A percentile compares a stretch with the other conserved stretches of the same genome.
These are phyloP conservation scores for Pantala flavescens DNA, from an alignment of 1,140 invertebrate species.

Conservation along the genomic window DNA sequence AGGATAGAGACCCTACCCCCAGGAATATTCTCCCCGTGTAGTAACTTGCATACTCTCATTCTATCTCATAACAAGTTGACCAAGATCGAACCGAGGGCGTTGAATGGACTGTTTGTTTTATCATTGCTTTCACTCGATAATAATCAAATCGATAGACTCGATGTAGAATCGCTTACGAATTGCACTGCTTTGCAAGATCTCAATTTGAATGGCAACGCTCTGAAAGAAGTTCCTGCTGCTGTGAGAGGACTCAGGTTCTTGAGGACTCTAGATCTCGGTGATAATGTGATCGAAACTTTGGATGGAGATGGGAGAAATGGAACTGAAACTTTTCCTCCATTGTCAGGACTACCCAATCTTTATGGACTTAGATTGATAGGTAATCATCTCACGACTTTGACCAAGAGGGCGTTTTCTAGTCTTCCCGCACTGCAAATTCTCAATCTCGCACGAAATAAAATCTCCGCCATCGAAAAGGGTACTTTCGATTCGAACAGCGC, in stretches of 20 bases:
- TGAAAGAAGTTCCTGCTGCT: conserved; percentile 60
- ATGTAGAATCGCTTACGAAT: conserved; percentile 71
- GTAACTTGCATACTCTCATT: conserved; percentile 69
- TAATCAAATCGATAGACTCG: conserved; percentile 62
- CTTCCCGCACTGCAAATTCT: conserved; percentile 72
- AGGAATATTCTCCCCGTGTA: conserved; percentile 69
- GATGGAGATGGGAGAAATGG: conserved; percentile 40
- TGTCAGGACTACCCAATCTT: conserved; percentile 61
- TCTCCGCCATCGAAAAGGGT: conserved; percentile 67
- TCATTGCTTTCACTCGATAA: conserved; percentile 67
- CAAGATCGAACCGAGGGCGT: conserved; percentile 59
- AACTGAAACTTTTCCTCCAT: conserved; percentile 41
- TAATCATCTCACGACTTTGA: conserved; percentile 78
- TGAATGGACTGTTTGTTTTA: conserved; percentile 68
- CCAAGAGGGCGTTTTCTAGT: conserved; percentile 65
- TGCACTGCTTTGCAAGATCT: conserved; percentile 65
- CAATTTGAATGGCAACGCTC: conserved; percentile 68
- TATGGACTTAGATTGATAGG: conserved; percentile 76
- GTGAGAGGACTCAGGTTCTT: conserved; percentile 62
- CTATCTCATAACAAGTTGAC: conserved; percentile 68
- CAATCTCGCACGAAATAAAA: conserved; percentile 78
- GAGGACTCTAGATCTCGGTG: conserved; percentile 67
- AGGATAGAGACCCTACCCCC: conserved; percentile 64
- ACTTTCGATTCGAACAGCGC: conserved; percentile 68
- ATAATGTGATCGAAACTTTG: conserved; percentile 64